A percentile compares a stretch with the other conserved stretches of the same genome.
These are phyloP conservation scores for Acrobasis consociella DNA, from an alignment of 2,888 invertebrate genomes.

Conservation along the genomic window DNA sequence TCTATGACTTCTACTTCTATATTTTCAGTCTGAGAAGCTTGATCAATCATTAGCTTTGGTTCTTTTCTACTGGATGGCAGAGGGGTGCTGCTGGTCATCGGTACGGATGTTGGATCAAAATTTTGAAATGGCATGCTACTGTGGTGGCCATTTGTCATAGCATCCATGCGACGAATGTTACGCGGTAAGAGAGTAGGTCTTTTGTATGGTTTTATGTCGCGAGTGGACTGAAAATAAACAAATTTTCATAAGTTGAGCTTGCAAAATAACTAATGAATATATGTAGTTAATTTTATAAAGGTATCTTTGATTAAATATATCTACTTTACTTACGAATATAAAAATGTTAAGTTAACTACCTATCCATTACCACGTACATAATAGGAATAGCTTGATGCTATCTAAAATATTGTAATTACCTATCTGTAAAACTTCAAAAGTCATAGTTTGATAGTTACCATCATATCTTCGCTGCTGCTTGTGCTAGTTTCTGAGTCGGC, in stretches of 20 bases:
- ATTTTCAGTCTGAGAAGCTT: conserved; percentile 55
- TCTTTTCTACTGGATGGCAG: conserved; percentile 33
- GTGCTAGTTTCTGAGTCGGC: conserved; percentile 36
- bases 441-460: neutral
- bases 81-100: conserved; percentile 51
- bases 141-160: neutral
- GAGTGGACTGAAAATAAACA: conserved; percentile 7
- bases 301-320: too few relatives aligned
- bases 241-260: neutral
- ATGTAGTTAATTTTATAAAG: too few relatives aligned
- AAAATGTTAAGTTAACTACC: too few relatives aligned
- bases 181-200: neutral
- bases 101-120: conserved; percentile 26
- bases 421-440: too few relatives aligned
- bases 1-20: neutral
- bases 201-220: conserved; percentile 13
- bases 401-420: too few relatives aligned
- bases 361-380: too few relatives aligned
- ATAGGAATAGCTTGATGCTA: too few relatives aligned
- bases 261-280: too few relatives aligned
- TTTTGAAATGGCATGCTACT: neutral
- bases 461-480: conserved; percentile 41
- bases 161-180: conserved; percentile 4
- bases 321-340: too few relatives aligned
- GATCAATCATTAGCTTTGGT: conserved; percentile 38